These are phyloP conservation scores for Danio rerio DNA, from an alignment of 2,113 vertebrate species.

Conservation along the genomic window GRCz12tu NC_133195.1:34072001-34072500, in stretches of 20 bases:
- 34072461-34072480: not conserved
- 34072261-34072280: constrained; percentile 39
- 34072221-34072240: constrained; percentile 28
- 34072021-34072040: not conserved
- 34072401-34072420: too few relatives aligned
- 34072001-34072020: not conserved
- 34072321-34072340: constrained; percentile 3
- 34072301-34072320: not conserved
- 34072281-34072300: not conserved
- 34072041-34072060: constrained; percentile 5
- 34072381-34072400: not conserved
- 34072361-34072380: constrained; percentile 40
- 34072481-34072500: not conserved
- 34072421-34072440: not conserved
- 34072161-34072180: constrained; percentile 55
- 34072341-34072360: not conserved
- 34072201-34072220: constrained; percentile 50
- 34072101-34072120: constrained; percentile 62
- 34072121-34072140: constrained; percentile 57
- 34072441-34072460: too few relatives aligned
- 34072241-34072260: constrained; percentile 54
- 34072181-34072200: constrained; percentile 66
- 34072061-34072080: not conserved
- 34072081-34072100: constrained; percentile 62
- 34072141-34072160: constrained; percentile 45